phyloP scores from a whole-genome alignment of 2,113 vertebrate genomes.

The Upupa epops region DNA sequence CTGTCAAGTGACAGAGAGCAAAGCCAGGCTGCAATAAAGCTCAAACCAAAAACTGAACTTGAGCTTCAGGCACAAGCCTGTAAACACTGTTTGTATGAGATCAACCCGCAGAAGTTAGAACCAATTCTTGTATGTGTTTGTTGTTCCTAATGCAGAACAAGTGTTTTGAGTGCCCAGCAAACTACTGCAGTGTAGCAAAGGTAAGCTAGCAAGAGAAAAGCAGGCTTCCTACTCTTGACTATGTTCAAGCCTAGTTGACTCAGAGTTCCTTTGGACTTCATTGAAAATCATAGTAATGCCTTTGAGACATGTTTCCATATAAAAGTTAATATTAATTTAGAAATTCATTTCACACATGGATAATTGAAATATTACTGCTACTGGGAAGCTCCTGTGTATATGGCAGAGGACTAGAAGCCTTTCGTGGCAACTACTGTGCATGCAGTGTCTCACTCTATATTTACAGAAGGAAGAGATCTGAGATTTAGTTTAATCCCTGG shows the following conservation, averaged over 20 bases:
- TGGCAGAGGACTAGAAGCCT: background rate
- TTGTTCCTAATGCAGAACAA: background rate
- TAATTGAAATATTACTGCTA: background rate
- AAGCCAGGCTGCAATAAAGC: background rate
- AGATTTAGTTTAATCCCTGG: background rate
- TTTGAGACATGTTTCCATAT: background rate
- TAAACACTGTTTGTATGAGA: background rate
- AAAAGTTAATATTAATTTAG: background rate
- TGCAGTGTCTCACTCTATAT: background rate
- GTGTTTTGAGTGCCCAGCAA: background rate
- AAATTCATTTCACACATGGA: background rate
- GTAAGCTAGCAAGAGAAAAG: background rate
- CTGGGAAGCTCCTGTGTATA: background rate
- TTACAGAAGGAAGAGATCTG: background rate
- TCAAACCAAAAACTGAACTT: background rate
- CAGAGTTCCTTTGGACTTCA: background rate
- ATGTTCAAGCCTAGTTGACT: background rate
- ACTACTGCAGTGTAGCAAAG: background rate
- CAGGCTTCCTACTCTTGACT: background rate
- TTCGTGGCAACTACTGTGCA: background rate
- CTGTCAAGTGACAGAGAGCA: background rate
- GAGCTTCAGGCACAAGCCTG: background rate
- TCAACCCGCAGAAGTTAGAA: background rate
- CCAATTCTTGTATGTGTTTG: background rate
- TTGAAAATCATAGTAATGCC: background rate